Base-by-base conservation (phyloP, 2,797 vertebrate genomes). In the Gymnoscopelus microlampas region DNA sequence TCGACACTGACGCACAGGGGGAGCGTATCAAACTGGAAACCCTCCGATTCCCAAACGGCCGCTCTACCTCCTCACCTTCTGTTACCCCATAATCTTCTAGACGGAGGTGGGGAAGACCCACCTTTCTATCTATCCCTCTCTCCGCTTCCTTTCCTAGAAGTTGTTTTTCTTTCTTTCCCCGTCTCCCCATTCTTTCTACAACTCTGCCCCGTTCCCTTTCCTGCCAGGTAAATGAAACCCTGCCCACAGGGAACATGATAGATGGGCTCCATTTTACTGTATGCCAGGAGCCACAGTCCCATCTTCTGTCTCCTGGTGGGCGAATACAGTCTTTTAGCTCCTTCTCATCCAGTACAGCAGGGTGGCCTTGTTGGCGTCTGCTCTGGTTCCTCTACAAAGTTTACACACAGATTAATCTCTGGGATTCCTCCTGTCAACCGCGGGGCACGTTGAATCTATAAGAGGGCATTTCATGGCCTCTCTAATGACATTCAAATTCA, bases 221-320 rank as follows among this genome's bases (percentile, higher is more conserved):
- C 58, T 13, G 44, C 13, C 39, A 55, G 44, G 69, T 68, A 66
- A 71, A 76, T 64, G 71, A 50, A 81, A 65, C 47, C 50, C 58
- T 69, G 63, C 68, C 73, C 70, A 56, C 14, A 29, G 70, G 63
- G 67, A 77, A 72, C 55, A 68, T 71, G 68, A 85, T 81, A 63
- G 81, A 86, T 85, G 73, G 64, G 70, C 59, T 73, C 56, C 51
- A 80, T 88, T 85, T 80, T 68, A 47, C 32, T 8, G 49, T 59
- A 64, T 58, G 68, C 66, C 67, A 35, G n/a, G 70, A 76, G 77
- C 70, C 74, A 66, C 50, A 7, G 57, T 55, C 70, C 67, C 68
- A 76, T 77, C 73, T 73, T 62, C 11, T 13, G 53, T 23, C 48
- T 68, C 35, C 29, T 63, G 74, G 63, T 74, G 59, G 24, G 6